These are phyloP conservation scores for Eulithis prunata DNA, from an alignment of 2,888 invertebrate species.

Conservation along the genomic window DNA sequence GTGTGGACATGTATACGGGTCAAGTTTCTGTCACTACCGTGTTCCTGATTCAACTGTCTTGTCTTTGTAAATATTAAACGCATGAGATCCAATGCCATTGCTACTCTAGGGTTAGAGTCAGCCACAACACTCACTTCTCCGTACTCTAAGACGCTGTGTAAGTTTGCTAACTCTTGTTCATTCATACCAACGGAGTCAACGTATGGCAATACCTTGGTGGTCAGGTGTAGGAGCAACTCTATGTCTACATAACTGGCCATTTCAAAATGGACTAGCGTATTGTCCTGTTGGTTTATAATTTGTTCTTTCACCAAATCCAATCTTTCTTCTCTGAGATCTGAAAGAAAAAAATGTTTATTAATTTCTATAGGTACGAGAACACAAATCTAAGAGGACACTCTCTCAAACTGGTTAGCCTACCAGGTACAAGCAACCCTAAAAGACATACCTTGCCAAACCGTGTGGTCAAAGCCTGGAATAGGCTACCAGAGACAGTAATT, in stretches of 20 bases:
- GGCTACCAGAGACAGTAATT: too few species aligned
- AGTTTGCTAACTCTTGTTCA: conserved; percentile 93
- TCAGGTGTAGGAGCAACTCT: conserved; percentile 86
- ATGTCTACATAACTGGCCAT: conserved; percentile 94
- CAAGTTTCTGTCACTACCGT: conserved; percentile 81
- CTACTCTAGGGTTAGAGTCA: conserved; percentile 91
- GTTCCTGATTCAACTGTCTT: conserved; percentile 68
- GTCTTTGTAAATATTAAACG: conserved; percentile 66
- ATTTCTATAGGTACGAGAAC: neutral
- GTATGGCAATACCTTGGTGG: conserved; percentile 87
- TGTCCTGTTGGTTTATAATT: conserved; percentile 83
- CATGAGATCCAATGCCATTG: conserved; percentile 92
- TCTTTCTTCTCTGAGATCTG: conserved; percentile 86
- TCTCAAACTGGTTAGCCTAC: too few species aligned
- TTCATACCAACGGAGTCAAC: conserved; percentile 95
- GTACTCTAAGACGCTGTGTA: conserved; percentile 87
- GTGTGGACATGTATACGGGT: conserved; percentile 94
- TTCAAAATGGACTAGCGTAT: conserved; percentile 91
- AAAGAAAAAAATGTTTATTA: conserved; percentile 41
- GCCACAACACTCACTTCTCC: conserved; percentile 90
- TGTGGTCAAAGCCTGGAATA: too few species aligned
- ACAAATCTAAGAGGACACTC: too few species aligned
- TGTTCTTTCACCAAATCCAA: conserved; percentile 87
- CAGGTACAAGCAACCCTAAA: too few species aligned
- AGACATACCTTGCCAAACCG: too few species aligned